Evolutionary conservation across 1,140 invertebrate genomes (phyloP), one percentile per base, ranked within the genome.

Genomic region (Trichonephila clavipes): DNA sequence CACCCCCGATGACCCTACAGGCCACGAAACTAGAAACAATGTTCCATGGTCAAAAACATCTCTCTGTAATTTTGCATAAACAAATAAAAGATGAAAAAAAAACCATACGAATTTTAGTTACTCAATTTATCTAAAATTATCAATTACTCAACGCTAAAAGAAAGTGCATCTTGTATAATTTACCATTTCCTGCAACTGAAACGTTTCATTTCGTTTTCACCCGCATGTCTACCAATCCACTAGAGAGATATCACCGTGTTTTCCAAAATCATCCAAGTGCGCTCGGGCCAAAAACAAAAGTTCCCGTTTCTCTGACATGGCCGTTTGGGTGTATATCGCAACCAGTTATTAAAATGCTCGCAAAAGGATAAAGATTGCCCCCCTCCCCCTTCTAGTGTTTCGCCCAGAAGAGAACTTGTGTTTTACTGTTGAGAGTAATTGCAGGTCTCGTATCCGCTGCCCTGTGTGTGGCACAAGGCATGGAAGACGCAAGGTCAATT

Each of bases 401-500:
- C 61, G 51, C 59, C 28, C 72, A 69, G n/a, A 69, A 44, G 10
- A 92, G 10, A 92, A 92, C 90, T 92, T 92, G 90, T 92, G 90
- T 92, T 92, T 92, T 92, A 92, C 90, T 77, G 90, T 85, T 28
- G 34, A 66, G 34, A 66, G 58, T 92, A 92, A 92, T 92, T 92
- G 90, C 90, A 85, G 61, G 72, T 34, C 64, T 81, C 88, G 58
- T 61, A 90, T 90, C 88, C 88, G 88, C 24, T 90, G 82, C 88
- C 88, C 81, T 44, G 90, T 85, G 90, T 92, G 90, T 85, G 90
- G 82, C 62, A 24, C 51, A 28, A 18, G 61, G 16, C 19, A 21
- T 6, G 19, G 61, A 62, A 62, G 58, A 21, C 66, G 12, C 59
- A 64, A 66, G 90, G 90, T 92, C 90, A 92, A 92, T 92, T 92